Conservation (phyloP, 64 coral and sea anemone species). For the Astreopora myriophthalma region DNA sequence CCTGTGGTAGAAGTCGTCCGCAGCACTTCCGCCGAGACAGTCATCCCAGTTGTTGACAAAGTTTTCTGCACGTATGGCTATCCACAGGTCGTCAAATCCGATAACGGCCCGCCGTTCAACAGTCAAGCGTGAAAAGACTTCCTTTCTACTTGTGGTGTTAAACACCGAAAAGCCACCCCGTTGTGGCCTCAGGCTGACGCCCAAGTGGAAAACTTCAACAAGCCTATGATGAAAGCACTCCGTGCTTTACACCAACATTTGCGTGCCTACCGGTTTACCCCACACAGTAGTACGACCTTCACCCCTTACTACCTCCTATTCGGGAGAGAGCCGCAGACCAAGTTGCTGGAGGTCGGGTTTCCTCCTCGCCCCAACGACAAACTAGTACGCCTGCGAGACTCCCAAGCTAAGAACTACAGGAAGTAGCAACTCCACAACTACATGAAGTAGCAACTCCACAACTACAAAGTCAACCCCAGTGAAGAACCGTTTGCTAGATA, state of each 20-base stretch:
- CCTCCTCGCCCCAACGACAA: too few species aligned
- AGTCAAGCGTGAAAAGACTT: not conserved
- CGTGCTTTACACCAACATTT: not conserved
- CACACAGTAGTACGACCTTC: not conserved
- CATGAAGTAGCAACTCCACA: too few species aligned
- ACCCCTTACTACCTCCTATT: not conserved
- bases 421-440: too few species aligned
- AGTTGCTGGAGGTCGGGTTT: too few species aligned
- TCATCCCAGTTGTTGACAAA: conserved; percentile 25
- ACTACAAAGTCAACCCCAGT: too few species aligned
- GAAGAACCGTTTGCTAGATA: too few species aligned
- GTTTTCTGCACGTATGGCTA: not conserved
- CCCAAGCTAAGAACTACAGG: too few species aligned
- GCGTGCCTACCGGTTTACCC: not conserved
- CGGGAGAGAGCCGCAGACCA: not conserved
- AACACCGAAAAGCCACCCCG: conserved; percentile 28
- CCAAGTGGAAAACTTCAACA: conserved; percentile 31
- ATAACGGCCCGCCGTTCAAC: conserved; percentile 52
- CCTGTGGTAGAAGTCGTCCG: conserved; percentile 43
- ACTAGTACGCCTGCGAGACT: too few species aligned
- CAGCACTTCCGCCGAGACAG: not conserved
- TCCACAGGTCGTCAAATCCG: not conserved
- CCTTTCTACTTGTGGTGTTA: not conserved
- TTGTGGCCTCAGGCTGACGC: conserved; percentile 16
- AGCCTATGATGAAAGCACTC: conserved; percentile 34